These are phyloP conservation scores for Marisa cornuarietis DNA, from an alignment of 1,140 invertebrate species.

Conservation along the genomic window DNA sequence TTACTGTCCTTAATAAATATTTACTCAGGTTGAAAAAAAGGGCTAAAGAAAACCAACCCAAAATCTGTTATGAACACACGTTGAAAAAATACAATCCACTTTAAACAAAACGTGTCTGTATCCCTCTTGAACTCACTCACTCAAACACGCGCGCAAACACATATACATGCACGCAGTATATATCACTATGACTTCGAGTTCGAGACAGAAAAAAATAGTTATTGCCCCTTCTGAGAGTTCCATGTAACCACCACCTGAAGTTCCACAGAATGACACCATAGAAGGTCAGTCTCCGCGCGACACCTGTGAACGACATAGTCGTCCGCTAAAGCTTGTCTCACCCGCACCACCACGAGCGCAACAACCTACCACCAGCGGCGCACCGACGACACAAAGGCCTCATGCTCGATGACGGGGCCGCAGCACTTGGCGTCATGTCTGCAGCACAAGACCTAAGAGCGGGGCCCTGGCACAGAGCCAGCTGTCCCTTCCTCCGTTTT, in stretches of 20 bases:
- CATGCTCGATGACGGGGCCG: too few relatives aligned
- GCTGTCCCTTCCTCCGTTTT: too few relatives aligned
- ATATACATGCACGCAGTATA: neutral
- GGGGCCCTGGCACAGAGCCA: too few relatives aligned
- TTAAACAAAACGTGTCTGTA: neutral
- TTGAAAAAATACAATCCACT: neutral
- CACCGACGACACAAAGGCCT: too few relatives aligned
- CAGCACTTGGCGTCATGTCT: too few relatives aligned
- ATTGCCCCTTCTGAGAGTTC: neutral
- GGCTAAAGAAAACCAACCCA: neutral
- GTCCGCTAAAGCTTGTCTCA: too few relatives aligned
- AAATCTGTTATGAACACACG: neutral
- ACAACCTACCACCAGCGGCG: too few relatives aligned
- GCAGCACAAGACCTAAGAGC: too few relatives aligned
- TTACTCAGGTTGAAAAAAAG: neutral
- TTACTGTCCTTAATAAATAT: too few relatives aligned
- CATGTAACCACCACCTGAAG: neutral
- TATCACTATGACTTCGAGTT: neutral
- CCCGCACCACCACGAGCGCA: too few relatives aligned
- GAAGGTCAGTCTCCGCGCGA: too few relatives aligned
- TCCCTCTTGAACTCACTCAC: neutral
- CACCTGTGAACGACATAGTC: too few relatives aligned
- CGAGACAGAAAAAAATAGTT: neutral
- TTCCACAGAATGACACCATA: neutral
- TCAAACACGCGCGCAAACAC: conserved; percentile 4